Evolutionary conservation across 1,140 invertebrate genomes (phyloP).

Genomic region (Drosophila lacertosa): DNA sequence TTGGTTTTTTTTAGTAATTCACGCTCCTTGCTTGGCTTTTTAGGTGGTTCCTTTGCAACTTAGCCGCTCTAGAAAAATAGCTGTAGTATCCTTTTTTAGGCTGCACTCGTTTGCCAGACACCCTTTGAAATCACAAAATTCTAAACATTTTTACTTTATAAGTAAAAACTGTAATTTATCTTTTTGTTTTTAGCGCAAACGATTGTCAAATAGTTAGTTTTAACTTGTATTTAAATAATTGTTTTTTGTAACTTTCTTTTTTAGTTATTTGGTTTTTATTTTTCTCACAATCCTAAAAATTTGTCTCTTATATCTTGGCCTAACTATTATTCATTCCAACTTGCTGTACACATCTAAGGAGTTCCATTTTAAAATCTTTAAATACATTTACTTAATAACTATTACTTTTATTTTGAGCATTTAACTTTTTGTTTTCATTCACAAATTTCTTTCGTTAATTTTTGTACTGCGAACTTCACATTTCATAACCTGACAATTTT

Average conservation of each 20-base stretch:
- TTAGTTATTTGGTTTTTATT: conserved; percentile 4
- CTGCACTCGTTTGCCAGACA: background rate
- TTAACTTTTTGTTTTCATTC: background rate
- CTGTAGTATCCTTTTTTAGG: conserved; percentile 6
- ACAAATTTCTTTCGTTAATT: background rate
- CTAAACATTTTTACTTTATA: conserved; percentile 40
- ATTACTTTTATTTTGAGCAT: conserved; percentile 5
- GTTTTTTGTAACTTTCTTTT: background rate
- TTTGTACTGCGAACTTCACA: conserved; percentile 14
- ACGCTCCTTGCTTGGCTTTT: background rate
- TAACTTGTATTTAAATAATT: conserved; percentile 17
- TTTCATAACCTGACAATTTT: conserved; percentile 1
- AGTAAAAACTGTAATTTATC: conserved; percentile 34
- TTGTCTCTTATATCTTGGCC: conserved; percentile 20
- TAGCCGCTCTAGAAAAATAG: conserved; percentile 34
- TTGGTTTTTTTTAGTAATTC: conserved; percentile 4
- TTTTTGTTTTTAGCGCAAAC: conserved; percentile 29
- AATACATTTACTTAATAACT: background rate
- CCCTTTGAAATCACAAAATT: conserved; percentile 42
- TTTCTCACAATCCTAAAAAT: conserved; percentile 20
- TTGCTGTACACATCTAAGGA: background rate
- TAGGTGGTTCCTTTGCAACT: background rate
- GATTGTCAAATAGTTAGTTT: conserved; percentile 52
- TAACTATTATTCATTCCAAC: conserved; percentile 13
- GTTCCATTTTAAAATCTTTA: background rate